Base-by-base conservation (phyloP, 2,113 vertebrate genomes). In the Trinectes maculatus region DNA sequence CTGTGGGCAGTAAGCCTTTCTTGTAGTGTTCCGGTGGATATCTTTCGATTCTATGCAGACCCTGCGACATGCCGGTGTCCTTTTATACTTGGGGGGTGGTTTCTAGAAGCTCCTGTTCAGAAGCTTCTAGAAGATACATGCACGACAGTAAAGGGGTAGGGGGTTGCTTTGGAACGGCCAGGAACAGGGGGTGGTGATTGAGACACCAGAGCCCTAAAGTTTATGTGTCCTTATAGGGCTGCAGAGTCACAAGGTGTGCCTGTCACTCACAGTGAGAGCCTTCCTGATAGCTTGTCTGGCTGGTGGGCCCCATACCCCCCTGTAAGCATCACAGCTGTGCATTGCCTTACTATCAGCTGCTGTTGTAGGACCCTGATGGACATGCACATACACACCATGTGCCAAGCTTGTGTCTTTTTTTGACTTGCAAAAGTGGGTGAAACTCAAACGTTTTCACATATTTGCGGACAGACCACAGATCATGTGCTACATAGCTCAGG, bases 51-150 rank as follows among this genome's bases (percentile, higher is more conserved):
- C 62, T 81, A 67, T 85, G 61, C 68, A 55, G 66, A 77, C 49
- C 19, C 21, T 8, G 31, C 11, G 31, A 51, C 75, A 77, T 16
- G 51, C 46, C 15, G 6, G 43, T 1, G 58, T 82, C 88, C 87
- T 92, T 93, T 91, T 93, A 93, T 94, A 93, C 86, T 71, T 49
- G 11, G 24, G 58, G 79, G 80, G 74, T 10, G 63, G 63, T 70
- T 92, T 93, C 92, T 91, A 36, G 84, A 93, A 91, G 71, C 63
- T 69, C 71, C 82, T 74, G 78, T 89, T 86, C 51, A 80, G 92
- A 94, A 93, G 39, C 73, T 92, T 92, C 93, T 77, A 92, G 92
- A 94, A 90, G 74, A 80, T 83, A 81, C 49, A 74, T 43, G 65
- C 68, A 80, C 82, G 69, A 63, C 34, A 60, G 64, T 73, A 31